phyloP scores from a whole-genome alignment of 2,113 vertebrate species.

The Sminthopsis crassicaudata region DNA sequence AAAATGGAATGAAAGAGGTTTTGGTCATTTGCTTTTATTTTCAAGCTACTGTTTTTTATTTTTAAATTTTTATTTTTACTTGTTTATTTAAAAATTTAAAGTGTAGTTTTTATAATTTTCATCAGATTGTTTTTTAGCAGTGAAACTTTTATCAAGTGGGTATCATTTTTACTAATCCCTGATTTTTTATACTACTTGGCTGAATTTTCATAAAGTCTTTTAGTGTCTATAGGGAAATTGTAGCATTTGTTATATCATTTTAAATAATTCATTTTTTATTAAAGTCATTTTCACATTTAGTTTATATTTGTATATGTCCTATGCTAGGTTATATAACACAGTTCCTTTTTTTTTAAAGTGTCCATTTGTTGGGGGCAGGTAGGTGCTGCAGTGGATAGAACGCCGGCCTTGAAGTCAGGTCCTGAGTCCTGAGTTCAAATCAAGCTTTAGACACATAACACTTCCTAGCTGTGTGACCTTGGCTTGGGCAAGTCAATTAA shows the following conservation, averaged over 20 bases:
- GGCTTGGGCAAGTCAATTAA: too few species aligned
- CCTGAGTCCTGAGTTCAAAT: too few species aligned
- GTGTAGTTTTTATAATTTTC: conserved; percentile 99
- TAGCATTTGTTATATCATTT: conserved; percentile 99
- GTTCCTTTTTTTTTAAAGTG: conserved; percentile 99
- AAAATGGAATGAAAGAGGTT: conserved; percentile 96
- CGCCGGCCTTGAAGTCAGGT: too few species aligned
- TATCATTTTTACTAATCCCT: conserved; percentile 99
- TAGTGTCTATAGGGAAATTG: conserved; percentile 99
- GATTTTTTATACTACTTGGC: conserved; percentile 99
- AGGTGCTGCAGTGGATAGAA: too few species aligned
- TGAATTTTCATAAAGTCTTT: conserved; percentile 99
- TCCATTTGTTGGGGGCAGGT: conserved; percentile 83
- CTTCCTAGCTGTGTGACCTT: too few species aligned
- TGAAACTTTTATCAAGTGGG: conserved; percentile 98
- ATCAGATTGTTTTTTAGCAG: conserved; percentile 99
- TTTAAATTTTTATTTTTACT: conserved; percentile 99
- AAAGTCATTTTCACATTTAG: conserved; percentile 99
- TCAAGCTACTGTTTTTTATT: conserved; percentile 99
- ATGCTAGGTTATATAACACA: conserved; percentile 98
- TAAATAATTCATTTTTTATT: conserved; percentile 99
- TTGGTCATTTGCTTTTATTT: conserved; percentile 99
- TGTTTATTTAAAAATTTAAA: conserved; percentile 99
- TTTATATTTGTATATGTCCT: conserved; percentile 99
- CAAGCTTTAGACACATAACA: too few species aligned